Evolutionary conservation across 2,113 vertebrate genomes (phyloP), one percentile per base, ranked within the genome.

Genomic region (Gnathonemus longibarbis): DNA sequence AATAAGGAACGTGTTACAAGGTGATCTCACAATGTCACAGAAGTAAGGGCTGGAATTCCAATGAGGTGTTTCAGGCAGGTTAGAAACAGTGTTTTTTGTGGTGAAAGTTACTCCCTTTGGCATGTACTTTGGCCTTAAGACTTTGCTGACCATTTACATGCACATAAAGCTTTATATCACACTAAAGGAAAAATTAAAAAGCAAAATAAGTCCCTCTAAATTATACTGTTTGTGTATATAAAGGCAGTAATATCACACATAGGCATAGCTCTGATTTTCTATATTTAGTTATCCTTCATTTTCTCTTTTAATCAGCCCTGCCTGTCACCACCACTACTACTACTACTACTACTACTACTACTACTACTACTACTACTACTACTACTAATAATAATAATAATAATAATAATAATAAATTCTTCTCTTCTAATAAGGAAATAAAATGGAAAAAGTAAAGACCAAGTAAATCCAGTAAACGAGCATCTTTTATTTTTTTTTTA

Each of bases 201-300:
- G 56, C 21, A n/a, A n/a, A 62, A 6, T 62, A 62, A 10, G 7
- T 24, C 58, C 21, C 24, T 62, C 3, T 10, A n/a, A 62, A 62
- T 62, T 62, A 62, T 62, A 62, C 24, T 66, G 58, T 66, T 27
- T 27, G 21, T 62, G 62, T 66, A 4, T 27, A 66, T 66, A 31
- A 66, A 66, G 62, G 24, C 62, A 66, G 62, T 66, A 66, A 27
- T 2, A 66, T 48, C 39, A 49, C 45, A 49, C 19, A 27, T 92
- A 56, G 86, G 91, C 89, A 85, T 86, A 91, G 0, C 27, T 70
- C 9, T 70, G 62, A 70, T 27, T 70, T 90, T 88, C 92, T 91
- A 93, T 91, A 92, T 94, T 95, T 93, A 90, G 93, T 91, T 91
- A 84, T 90, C 93, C 92, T 49, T 42, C 35, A 39, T 42, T 77